These are phyloP conservation scores for Aphaenogaster floridana DNA, from an alignment of 1,140 invertebrate species.

Conservation along the genomic window DNA sequence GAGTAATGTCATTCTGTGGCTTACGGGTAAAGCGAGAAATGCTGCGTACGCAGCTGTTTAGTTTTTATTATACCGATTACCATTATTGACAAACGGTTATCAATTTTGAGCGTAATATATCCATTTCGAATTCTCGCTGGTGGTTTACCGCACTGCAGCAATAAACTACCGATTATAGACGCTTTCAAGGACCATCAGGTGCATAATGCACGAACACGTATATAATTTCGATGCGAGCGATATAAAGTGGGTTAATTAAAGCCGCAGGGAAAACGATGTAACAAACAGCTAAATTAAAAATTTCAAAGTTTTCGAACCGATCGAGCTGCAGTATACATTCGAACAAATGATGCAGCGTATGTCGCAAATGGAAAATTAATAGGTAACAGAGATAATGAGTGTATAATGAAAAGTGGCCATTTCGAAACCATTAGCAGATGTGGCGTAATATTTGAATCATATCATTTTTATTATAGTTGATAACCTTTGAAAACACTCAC, in stretches of 20 bases:
- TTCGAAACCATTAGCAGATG: conserved; percentile 33
- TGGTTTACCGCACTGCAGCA: conserved; percentile 69
- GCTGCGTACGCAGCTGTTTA: background rate
- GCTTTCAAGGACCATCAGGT: conserved; percentile 61
- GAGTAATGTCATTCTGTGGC: background rate
- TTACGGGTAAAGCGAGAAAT: background rate
- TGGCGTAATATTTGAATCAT: background rate
- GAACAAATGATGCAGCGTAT: conserved; percentile 45
- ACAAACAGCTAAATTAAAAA: conserved; percentile 61
- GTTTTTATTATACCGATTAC: conserved; percentile 74
- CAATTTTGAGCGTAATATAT: conserved; percentile 68
- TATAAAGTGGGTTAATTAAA: conserved; percentile 62
- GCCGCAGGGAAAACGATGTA: conserved; percentile 53
- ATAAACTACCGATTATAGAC: conserved; percentile 69
- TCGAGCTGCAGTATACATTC: conserved; percentile 5
- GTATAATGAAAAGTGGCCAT: conserved; percentile 41
- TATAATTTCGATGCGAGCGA: conserved; percentile 49
- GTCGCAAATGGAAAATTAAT: conserved; percentile 55
- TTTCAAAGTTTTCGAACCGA: conserved; percentile 44
- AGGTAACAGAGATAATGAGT: conserved; percentile 44
- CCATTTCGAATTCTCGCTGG: conserved; percentile 62
- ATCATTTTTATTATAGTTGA: background rate
- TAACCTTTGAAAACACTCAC: background rate
- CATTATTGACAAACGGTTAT: conserved; percentile 77
- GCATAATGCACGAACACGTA: conserved; percentile 56